These are phyloP conservation scores for Gonioctena quinquepunctata DNA, from an alignment of 1,140 invertebrate genomes.

Conservation along the genomic window DNA sequence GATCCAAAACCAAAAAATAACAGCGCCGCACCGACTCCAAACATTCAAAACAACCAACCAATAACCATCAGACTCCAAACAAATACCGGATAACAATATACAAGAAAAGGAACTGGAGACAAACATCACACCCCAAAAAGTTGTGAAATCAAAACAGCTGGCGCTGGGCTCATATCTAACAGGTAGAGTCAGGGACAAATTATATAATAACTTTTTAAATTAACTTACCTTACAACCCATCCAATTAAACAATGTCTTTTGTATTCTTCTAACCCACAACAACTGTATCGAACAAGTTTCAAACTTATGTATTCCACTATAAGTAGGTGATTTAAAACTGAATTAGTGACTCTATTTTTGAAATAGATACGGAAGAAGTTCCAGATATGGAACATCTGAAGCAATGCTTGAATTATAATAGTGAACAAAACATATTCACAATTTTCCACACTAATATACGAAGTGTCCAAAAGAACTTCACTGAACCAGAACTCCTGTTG, in stretches of 20 bases:
- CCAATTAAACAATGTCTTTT: neutral
- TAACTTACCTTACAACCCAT: neutral
- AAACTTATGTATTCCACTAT: neutral
- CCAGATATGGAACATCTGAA: neutral
- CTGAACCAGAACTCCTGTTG: neutral
- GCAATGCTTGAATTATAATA: neutral
- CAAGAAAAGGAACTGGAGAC: no score
- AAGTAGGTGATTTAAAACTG: neutral
- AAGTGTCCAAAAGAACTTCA: no score
- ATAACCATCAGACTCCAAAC: neutral
- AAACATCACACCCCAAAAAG: no score
- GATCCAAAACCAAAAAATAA: neutral
- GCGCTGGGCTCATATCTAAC: neutral
- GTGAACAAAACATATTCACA: neutral
- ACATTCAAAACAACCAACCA: neutral
- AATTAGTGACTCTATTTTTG: neutral
- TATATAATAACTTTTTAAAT: neutral
- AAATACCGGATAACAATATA: no score
- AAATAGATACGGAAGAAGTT: neutral
- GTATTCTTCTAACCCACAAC: neutral
- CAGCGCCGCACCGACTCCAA: neutral
- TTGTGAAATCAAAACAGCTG: no score
- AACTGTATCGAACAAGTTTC: no score
- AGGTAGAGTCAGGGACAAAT: no score
- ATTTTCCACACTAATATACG: no score